These are phyloP conservation scores for Ridgeia piscesae DNA, from an alignment of 1,140 invertebrate genomes.

Conservation along the genomic window DNA sequence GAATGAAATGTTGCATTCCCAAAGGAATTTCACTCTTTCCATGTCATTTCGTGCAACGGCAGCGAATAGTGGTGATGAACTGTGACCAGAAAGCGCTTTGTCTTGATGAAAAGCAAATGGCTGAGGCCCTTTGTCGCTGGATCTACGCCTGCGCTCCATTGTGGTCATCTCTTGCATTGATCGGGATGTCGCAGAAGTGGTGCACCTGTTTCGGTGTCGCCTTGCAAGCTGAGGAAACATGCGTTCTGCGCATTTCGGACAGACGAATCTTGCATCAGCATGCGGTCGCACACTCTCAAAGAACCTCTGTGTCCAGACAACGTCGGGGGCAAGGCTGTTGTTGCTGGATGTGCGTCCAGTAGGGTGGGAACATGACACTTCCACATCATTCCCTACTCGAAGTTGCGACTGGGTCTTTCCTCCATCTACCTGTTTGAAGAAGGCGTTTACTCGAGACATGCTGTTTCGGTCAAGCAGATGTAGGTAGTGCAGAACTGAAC, in stretches of 20 bases:
- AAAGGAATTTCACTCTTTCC: background rate
- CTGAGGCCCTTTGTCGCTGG: background rate
- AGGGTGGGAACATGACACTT: background rate
- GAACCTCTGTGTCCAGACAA: background rate
- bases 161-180: background rate
- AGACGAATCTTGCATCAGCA: too few relatives aligned
- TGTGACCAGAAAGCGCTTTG: background rate
- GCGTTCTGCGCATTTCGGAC: too few relatives aligned
- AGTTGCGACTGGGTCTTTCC: background rate
- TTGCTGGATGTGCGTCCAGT: background rate
- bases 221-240: background rate
- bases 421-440: background rate
- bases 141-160: background rate
- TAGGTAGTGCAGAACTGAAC: background rate
- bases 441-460: background rate
- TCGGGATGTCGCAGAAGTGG: background rate
- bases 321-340: background rate
- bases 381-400: background rate
- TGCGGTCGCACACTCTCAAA: background rate
- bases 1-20: background rate
- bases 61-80: background rate
- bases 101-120: background rate
- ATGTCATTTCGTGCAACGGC: background rate
- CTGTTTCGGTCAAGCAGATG: background rate
- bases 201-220: background rate